Percentiles rank a stretch among this genome's conserved stretches.
These are phyloP conservation scores for Pocillopora damicornis DNA, from an alignment of 64 coral and sea anemone genomes.

Conservation along the genomic window DNA sequence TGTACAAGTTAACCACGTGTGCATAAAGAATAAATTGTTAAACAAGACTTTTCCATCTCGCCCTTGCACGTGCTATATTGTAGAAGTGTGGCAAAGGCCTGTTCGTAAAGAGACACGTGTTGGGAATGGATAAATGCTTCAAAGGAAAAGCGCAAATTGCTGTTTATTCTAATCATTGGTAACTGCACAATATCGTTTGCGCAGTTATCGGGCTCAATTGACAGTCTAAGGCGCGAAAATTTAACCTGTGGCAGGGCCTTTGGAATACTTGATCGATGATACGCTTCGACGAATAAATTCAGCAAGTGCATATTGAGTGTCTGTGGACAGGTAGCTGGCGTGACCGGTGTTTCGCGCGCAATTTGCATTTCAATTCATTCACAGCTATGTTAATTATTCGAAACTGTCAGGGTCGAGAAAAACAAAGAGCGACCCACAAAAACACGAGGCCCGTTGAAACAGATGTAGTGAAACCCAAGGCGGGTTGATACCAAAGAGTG, in stretches of 20 bases:
- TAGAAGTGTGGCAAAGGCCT: conserved; percentile 1
- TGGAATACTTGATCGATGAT: not conserved
- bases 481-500: not conserved
- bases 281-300: not conserved
- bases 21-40: not conserved
- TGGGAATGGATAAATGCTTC: not conserved
- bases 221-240: not conserved
- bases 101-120: conserved; percentile 21
- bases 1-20: conserved; percentile 22
- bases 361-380: conserved; percentile 43
- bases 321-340: not conserved
- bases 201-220: not conserved
- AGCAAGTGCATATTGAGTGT: not conserved
- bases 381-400: conserved; percentile 27
- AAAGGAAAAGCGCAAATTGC: not conserved
- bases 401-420: conserved; percentile 22
- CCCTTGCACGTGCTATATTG: conserved; percentile 5
- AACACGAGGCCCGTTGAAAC: conserved; percentile 21
- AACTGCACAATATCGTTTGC: conserved; percentile 10
- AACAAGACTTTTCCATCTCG: conserved; percentile 2
- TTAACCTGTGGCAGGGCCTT: not conserved
- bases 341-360: conserved; percentile 40
- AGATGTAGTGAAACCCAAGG: conserved; percentile 33
- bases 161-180: not conserved
- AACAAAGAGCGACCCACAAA: conserved; percentile 16